Conservation (phyloP, 2,797 vertebrate species). For the Halcyon badia region DNA sequence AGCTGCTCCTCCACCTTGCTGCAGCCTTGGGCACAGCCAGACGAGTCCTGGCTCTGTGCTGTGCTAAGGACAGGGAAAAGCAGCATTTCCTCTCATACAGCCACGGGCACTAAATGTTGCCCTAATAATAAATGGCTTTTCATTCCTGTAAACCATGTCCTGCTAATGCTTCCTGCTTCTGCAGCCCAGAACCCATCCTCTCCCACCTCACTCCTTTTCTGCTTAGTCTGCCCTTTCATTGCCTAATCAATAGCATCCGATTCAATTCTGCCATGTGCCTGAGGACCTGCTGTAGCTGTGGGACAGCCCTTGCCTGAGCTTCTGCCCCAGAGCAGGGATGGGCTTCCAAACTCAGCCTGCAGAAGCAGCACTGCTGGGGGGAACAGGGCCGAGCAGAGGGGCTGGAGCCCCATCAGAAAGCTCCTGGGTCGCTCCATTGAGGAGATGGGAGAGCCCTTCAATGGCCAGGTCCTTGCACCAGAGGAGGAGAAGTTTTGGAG, state of each 20-base stretch:
- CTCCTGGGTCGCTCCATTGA: accelerated
- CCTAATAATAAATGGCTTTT: constrained; percentile 22
- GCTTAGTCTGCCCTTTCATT: neutral
- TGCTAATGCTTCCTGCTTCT: neutral
- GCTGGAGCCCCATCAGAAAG: neutral
- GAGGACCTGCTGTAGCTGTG: accelerated
- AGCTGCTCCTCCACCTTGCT: neutral
- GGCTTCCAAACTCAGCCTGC: neutral
- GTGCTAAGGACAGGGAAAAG: neutral
- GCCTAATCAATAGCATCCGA: neutral
- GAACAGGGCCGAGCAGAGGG: accelerated
- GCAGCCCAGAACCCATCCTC: neutral
- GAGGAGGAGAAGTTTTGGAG: neutral
- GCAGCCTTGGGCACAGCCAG: accelerated
- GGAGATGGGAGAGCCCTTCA: neutral
- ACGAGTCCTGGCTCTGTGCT: neutral
- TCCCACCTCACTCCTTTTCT: neutral
- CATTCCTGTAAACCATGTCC: neutral
- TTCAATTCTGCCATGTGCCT: neutral
- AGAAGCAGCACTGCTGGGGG: accelerated
- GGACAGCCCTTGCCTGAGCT: neutral
- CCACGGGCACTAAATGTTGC: neutral
- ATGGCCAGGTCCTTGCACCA: neutral
- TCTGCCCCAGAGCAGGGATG: neutral
- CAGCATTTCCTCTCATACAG: neutral